These are phyloP conservation scores for Semaprochilodus insignis DNA, from an alignment of 2,797 vertebrate genomes.

Conservation along the genomic window DNA sequence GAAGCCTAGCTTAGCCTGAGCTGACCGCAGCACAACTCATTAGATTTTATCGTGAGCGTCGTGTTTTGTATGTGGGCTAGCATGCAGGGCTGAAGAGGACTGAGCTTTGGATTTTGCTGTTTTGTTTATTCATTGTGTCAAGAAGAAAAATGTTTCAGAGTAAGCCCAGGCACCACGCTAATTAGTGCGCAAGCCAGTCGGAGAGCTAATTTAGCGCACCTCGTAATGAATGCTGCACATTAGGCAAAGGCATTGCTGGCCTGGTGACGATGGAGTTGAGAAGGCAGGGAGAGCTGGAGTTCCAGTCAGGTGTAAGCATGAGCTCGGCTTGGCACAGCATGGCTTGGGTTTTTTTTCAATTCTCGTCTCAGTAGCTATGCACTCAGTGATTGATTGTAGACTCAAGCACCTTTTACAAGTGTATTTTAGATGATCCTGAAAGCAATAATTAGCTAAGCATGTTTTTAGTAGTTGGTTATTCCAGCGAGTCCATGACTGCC, in stretches of 20 bases:
- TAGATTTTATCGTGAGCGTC: slow-evolving; percentile 60
- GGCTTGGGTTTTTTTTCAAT: slow-evolving; percentile 53
- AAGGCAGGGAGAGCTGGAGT: slow-evolving; percentile 21
- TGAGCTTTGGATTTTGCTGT: slow-evolving; percentile 38
- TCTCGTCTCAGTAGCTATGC: slow-evolving; percentile 46
- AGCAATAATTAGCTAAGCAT: slow-evolving; percentile 66
- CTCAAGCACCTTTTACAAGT: slow-evolving; percentile 47
- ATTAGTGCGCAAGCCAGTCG: slow-evolving; percentile 50
- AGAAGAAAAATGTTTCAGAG: slow-evolving; percentile 41
- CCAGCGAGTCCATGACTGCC: slow-evolving; percentile 40
- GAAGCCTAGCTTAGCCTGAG: background rate
- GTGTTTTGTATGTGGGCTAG: slow-evolving; percentile 22
- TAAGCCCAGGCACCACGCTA: slow-evolving; percentile 48
- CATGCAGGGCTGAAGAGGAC: slow-evolving; percentile 46
- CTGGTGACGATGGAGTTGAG: slow-evolving; percentile 44
- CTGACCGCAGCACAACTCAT: background rate
- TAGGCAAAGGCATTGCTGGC: slow-evolving; percentile 33
- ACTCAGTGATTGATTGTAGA: slow-evolving; percentile 32
- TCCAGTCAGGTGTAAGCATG: slow-evolving; percentile 23
- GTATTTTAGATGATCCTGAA: slow-evolving; percentile 47
- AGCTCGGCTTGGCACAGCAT: slow-evolving; percentile 48
- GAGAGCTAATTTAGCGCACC: slow-evolving; percentile 44
- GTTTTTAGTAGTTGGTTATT: slow-evolving; percentile 57
- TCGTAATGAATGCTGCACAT: slow-evolving; percentile 39
- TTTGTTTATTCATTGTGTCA: slow-evolving; percentile 43